These are phyloP conservation scores for Gasterosteus aculeatus DNA, from an alignment of 2,113 vertebrate species.

Conservation along the genomic window DNA sequence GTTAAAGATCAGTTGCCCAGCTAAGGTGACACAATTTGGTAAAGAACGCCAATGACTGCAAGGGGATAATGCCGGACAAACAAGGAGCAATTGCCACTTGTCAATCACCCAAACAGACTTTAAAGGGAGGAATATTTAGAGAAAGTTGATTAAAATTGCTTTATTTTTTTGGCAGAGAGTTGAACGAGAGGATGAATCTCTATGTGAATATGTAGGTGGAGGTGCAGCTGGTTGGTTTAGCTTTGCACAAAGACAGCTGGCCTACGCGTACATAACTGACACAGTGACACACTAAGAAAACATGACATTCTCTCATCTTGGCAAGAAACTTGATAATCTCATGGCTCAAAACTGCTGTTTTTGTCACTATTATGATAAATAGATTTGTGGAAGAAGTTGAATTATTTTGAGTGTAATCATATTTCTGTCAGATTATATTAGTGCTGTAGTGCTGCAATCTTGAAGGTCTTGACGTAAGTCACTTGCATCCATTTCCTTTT, in stretches of 20 bases:
- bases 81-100: not conserved
- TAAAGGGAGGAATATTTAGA: not conserved
- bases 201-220: not conserved
- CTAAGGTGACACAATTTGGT: not conserved
- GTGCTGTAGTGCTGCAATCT: too few relatives aligned
- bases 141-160: not conserved
- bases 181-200: not conserved
- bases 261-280: not conserved
- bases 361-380: not conserved
- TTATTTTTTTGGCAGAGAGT: not conserved
- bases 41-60: not conserved
- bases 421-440: not conserved
- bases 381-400: not conserved
- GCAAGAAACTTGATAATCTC: too few relatives aligned
- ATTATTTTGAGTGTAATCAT: not conserved
- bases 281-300: not conserved
- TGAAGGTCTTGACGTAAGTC: not conserved
- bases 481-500: not conserved
- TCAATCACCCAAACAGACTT: not conserved
- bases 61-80: not conserved
- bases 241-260: not conserved
- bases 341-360: not conserved
- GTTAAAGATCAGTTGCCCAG: not conserved
- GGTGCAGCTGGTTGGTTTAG: not conserved
- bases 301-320: not conserved